Percentiles rank a stretch among this genome's conserved stretches.
Evolutionary conservation across 2,888 invertebrate species (phyloP).

Genomic region (Hyposoter didymator): DNA sequence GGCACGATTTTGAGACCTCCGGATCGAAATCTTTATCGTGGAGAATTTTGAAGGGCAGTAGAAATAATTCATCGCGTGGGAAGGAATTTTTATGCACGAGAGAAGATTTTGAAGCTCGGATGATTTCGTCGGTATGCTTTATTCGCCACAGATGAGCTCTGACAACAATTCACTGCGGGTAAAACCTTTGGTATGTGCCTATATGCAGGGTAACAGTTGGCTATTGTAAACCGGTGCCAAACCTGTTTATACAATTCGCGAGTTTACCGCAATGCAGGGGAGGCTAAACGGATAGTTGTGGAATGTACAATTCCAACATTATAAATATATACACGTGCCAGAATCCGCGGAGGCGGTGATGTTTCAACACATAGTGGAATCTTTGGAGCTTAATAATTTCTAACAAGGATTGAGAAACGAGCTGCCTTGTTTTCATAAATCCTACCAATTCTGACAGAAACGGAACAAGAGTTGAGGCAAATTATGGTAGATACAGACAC

Average conservation of each 20-base stretch:
- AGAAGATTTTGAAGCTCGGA: constrained; percentile 15
- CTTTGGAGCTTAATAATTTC: constrained; percentile 45
- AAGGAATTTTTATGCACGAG: constrained; percentile 19
- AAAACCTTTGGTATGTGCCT: constrained; percentile 30
- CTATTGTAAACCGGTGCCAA: constrained; percentile 66
- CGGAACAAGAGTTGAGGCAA: constrained; percentile 51
- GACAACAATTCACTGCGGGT: constrained; percentile 51
- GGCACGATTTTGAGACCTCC: not conserved
- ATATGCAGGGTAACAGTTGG: constrained; percentile 16
- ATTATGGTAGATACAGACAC: constrained; percentile 23
- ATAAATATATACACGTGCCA: not conserved
- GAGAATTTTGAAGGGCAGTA: not conserved
- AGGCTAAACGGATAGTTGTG: constrained; percentile 15
- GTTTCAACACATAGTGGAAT: constrained; percentile 3
- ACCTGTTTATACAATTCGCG: constrained; percentile 68
- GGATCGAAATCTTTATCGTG: not conserved
- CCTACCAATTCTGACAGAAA: constrained; percentile 62
- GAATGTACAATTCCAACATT: constrained; percentile 20
- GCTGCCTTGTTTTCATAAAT: constrained; percentile 61
- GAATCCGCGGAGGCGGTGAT: constrained; percentile 8
- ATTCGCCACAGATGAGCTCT: constrained; percentile 25
- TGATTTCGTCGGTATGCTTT: constrained; percentile 21
- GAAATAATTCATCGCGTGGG: constrained; percentile 1
- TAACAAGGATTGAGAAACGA: constrained; percentile 45
- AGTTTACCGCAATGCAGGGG: constrained; percentile 68